A percentile compares a stretch with the other conserved stretches of the same genome.
Conservation (phyloP, 1,140 invertebrate species). For the Danaus plexippus region DNA sequence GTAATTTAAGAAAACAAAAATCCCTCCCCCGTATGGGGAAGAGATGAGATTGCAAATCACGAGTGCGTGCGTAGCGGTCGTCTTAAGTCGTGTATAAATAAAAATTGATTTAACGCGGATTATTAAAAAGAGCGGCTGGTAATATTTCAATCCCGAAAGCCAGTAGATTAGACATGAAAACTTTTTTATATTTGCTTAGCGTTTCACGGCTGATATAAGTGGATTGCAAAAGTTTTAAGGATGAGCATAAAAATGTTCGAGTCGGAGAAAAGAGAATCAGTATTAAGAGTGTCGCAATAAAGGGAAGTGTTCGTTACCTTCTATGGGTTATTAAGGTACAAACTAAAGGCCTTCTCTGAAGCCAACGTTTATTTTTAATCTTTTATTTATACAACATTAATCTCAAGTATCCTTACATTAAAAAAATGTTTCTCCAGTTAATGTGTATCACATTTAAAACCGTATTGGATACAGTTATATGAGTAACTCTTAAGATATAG, state of each 20-base stretch:
- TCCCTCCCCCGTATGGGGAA: slow-evolving; percentile 13
- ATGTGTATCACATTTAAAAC: no score
- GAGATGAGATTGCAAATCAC: slow-evolving; percentile 22
- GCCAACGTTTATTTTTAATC: no score
- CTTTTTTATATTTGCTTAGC: slow-evolving; percentile 68
- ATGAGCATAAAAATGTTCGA: slow-evolving; percentile 67
- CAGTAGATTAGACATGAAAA: slow-evolving; percentile 65
- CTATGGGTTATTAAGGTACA: slow-evolving; percentile 41
- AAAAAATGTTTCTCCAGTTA: no score
- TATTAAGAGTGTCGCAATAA: slow-evolving; percentile 65
- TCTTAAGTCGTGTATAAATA: slow-evolving; percentile 39
- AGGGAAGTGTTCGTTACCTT: slow-evolving; percentile 55
- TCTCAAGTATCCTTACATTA: no score
- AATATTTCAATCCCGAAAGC: slow-evolving; percentile 64
- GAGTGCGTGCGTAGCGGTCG: slow-evolving; percentile 7
- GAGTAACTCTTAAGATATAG: no score
- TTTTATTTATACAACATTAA: no score
- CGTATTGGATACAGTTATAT: no score
- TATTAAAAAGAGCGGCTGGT: slow-evolving; percentile 53
- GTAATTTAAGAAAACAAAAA: no score
- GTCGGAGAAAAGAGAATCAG: slow-evolving; percentile 57
- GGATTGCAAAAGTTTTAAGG: slow-evolving; percentile 68
- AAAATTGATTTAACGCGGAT: slow-evolving; percentile 44
- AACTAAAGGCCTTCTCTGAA: no score
- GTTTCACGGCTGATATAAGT: slow-evolving; percentile 68